These are phyloP conservation scores for Helicoverpa assulta DNA, from an alignment of 2,888 invertebrate genomes.

Conservation along the genomic window DNA sequence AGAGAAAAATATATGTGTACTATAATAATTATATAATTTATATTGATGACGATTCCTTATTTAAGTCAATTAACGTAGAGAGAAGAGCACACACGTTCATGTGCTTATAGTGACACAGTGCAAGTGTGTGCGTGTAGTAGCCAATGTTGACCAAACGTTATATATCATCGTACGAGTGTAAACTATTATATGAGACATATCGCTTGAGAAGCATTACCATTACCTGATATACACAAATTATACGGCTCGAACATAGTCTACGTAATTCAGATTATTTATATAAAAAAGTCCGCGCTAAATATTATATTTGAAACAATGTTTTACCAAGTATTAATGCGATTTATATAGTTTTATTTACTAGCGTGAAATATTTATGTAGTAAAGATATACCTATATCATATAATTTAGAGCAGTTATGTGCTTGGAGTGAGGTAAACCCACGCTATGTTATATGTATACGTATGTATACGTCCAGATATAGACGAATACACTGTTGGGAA, in stretches of 20 bases:
- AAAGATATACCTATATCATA: conserved; percentile 30
- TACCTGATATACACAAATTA: conserved; percentile 20
- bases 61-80: conserved; percentile 88
- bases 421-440: conserved; percentile 5
- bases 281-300: conserved; percentile 26
- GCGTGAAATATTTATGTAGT: conserved; percentile 32
- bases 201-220: conserved; percentile 61
- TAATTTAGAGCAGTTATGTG: conserved; percentile 31
- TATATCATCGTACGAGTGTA: conserved; percentile 23
- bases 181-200: conserved; percentile 44
- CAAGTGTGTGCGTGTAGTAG: conserved; percentile 44
- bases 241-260: conserved; percentile 34
- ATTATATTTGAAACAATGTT: conserved; percentile 25
- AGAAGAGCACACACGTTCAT: conserved; percentile 68
- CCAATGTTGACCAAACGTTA: conserved; percentile 48
- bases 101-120: conserved; percentile 73
- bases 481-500: neutral
- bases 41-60: conserved; percentile 87
- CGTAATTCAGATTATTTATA: conserved; percentile 30
- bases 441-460: conserved; percentile 5
- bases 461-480: conserved; percentile 8
- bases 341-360: conserved; percentile 45
- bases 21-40: conserved; percentile 67
- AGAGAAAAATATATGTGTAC: conserved; percentile 72
- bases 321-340: conserved; percentile 38